Conservation (phyloP, 2,797 vertebrate species). For the Podarcis siculus region DNA sequence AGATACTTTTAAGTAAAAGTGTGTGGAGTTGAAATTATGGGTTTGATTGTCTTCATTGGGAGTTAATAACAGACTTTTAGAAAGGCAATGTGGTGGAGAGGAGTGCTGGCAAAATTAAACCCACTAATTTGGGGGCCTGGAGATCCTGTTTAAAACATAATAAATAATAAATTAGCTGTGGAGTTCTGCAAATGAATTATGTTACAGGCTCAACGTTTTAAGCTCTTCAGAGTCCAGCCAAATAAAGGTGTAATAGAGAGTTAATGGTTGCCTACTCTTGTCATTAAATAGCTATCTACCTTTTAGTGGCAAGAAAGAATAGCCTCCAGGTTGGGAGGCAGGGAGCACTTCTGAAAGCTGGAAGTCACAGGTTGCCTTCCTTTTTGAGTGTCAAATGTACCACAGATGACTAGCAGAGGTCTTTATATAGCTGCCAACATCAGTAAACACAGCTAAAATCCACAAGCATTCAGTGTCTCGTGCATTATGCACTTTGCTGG, state of each 20-base stretch:
- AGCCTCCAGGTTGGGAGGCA: not conserved
- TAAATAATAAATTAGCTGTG: conserved; percentile 5
- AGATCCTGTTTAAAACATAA: conserved; percentile 43
- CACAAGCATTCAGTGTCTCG: not conserved
- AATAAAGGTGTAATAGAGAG: not conserved
- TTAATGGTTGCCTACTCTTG: not conserved
- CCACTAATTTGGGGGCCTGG: conserved; percentile 59
- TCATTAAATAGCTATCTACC: not conserved
- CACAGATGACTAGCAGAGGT: not conserved
- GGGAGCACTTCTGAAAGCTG: not conserved
- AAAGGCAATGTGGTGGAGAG: conserved; percentile 44
- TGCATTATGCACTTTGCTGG: not conserved
- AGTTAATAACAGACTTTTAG: conserved; percentile 64
- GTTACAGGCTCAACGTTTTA: conserved; percentile 55
- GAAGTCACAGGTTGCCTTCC: not conserved
- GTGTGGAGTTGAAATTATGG: conserved; percentile 48
- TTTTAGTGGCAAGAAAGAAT: not conserved
- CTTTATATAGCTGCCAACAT: not conserved
- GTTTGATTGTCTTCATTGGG: conserved; percentile 49
- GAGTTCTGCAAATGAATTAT: conserved; percentile 48
- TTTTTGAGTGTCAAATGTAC: not conserved
- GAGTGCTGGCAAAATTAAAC: conserved; percentile 57
- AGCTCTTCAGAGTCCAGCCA: not conserved
- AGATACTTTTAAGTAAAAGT: conserved; percentile 58
- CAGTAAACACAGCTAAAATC: not conserved